Evolutionary conservation across 2,888 invertebrate species (phyloP), one percentile per base, ranked within the genome.

Genomic region (Marronus borbonicus): DNA sequence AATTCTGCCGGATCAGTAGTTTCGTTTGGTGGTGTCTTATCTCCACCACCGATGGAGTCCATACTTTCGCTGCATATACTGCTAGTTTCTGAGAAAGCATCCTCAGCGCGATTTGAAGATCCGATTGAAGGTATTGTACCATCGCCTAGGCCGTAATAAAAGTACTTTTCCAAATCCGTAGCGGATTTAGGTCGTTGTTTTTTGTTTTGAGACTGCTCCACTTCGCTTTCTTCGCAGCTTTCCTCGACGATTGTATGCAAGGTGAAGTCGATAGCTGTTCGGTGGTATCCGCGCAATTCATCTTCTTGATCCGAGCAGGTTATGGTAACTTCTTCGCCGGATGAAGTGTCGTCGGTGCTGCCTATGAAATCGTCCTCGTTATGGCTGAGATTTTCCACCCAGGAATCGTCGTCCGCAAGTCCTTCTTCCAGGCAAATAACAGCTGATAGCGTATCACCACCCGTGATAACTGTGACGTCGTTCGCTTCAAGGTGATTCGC

Each of bases 211-310:
- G 88, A 85, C 62, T 92, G 93, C 84, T 96, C 96, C 80, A 94
- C 92, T 88, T 96, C 96, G 88, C 97, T 97, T 88, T 97, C 97
- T 89, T 97, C 97, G 88, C 97, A 97, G 85, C 96, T 97, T 89
- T 97, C 97, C 89, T 97, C 97, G 39, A 97, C 94, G 83, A 97
- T 97, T 0, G 97, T 97, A 86, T 97, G 97, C 81, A 97, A 89
- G 1, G 97, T 97, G 86, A 97, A 96, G 89, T 97, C 96, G 85
- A 97, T 93, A 0, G 94, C 93, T 77, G 94, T 92, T 75, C 96
- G 92, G 86, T 95, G 94, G 86, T 96, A 96, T n/a, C 93, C 94
- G 3, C 95, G 91, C 64, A 96, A 90, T 81, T 96, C 96, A 80
- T 96, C 96, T 84, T 96, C 95, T 4, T 95, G 92, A 84, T 95